These are phyloP conservation scores for Leptatherina wallacei DNA, from an alignment of 2,797 vertebrate species.

Conservation along the genomic window DNA sequence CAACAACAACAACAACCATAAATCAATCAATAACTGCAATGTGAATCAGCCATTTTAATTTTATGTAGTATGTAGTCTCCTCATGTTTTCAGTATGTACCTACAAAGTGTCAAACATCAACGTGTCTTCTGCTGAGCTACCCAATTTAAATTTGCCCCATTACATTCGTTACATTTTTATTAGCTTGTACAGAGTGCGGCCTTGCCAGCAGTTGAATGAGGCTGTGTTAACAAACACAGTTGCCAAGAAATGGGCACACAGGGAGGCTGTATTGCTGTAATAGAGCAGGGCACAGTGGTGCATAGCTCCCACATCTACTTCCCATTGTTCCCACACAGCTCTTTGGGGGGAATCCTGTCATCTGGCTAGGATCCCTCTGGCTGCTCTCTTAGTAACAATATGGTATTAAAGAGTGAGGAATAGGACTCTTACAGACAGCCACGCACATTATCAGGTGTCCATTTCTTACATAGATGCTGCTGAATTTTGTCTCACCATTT, in stretches of 20 bases:
- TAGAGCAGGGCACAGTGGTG: slow-evolving; percentile 32
- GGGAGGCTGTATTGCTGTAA: slow-evolving; percentile 26
- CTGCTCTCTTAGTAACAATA: slow-evolving; percentile 22
- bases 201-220: slow-evolving; percentile 59
- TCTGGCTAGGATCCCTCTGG: slow-evolving; percentile 31
- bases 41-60: slow-evolving; percentile 23
- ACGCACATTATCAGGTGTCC: neutral
- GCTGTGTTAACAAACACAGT: slow-evolving; percentile 64
- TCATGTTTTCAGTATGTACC: slow-evolving; percentile 45
- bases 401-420: slow-evolving; percentile 25
- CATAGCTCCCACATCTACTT: slow-evolving; percentile 30
- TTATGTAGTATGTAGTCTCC: slow-evolving; percentile 27
- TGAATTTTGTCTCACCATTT: neutral
- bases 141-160: slow-evolving; percentile 62
- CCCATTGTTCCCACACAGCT: slow-evolving; percentile 31
- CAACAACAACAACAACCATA: neutral
- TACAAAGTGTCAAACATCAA: slow-evolving; percentile 63
- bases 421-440: slow-evolving; percentile 31
- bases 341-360: slow-evolving; percentile 44
- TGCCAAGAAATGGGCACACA: slow-evolving; percentile 44
- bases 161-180: slow-evolving; percentile 75
- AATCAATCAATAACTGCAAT: neutral
- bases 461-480: neutral
- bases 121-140: slow-evolving; percentile 68
- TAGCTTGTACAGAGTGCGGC: slow-evolving; percentile 59